Evolutionary conservation across 2,797 vertebrate genomes (phyloP), one percentile per base, ranked within the genome.

Genomic region (Helarctos malayanus): DNA sequence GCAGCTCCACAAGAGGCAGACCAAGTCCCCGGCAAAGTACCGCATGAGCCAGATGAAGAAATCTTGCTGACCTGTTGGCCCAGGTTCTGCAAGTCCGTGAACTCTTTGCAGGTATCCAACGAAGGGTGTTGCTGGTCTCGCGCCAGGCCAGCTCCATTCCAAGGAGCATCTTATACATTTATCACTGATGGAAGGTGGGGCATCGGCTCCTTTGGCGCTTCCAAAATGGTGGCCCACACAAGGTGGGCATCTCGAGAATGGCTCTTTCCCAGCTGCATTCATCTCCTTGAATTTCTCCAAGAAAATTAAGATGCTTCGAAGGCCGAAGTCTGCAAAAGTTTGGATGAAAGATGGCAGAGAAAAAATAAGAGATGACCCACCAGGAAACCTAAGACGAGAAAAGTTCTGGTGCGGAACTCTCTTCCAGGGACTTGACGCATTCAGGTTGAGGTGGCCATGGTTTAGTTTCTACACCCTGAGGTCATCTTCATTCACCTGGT

Each of bases 21-120:
- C 94, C 85, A 91, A 85, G 73, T 32, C 80, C 96, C 18, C 18
- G 35, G 87, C 92, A 97, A 93, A 98, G 93, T 35, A 68, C 89
- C 49, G 71, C 83, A 54, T 15, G 86, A 89, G n/a, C 0, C 76
- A 56, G n/a, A 14, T 18, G 4, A 59, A 61, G 54, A 54, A 78
- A n/a, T 78, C 73, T 86, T 57, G 8, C 52, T 63, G 78, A 56
- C 19, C 63, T 0, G 0, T 76, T 75, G 88, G 12, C 75, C 52
- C 18, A 12, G 8, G 7, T n/a, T 27, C 52, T 32, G 9, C 0
- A 29, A 35, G 29, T 25, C 56, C 4, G 76, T 27, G 47, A 75
- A 61, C 14, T 79, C 69, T 57, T 19, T 25, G 32, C 81, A 86
- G 1, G 4, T 95, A 89, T 92, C 89, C 49, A 14, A 9, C 1